A percentile compares a stretch with the other conserved stretches of the same genome.
phyloP scores from a whole-genome alignment of 2,113 vertebrate species.

The Alligator mississippiensis region DNA sequence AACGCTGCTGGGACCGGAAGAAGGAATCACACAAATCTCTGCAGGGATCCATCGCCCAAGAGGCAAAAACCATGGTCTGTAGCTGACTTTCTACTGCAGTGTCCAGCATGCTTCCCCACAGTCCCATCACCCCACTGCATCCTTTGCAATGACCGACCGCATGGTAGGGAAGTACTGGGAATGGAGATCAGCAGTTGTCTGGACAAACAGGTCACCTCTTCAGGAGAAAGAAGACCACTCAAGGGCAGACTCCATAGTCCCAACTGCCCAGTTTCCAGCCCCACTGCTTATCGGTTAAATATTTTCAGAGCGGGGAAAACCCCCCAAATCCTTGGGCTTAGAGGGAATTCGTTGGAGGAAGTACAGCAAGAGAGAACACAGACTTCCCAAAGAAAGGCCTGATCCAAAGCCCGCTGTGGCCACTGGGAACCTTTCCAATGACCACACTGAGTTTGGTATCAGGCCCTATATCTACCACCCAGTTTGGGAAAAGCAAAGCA shows the following conservation, averaged over 20 bases:
- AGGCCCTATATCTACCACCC: accelerated
- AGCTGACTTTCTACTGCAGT: background rate
- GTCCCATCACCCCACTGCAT: accelerated
- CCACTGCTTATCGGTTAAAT: background rate
- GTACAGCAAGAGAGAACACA: accelerated
- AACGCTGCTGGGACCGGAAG: background rate
- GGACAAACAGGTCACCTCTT: background rate
- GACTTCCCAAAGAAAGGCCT: background rate
- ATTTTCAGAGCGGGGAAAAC: background rate
- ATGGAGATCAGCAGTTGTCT: background rate
- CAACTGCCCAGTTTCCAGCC: background rate
- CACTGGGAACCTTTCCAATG: background rate
- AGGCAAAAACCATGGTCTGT: background rate
- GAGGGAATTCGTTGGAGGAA: background rate
- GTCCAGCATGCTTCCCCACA: background rate
- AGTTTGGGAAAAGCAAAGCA: background rate
- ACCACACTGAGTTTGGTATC: accelerated
- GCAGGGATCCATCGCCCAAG: accelerated
- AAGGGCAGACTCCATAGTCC: background rate
- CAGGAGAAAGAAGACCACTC: background rate
- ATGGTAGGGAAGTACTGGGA: accelerated
- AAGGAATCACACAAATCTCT: background rate
- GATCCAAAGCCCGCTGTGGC: background rate
- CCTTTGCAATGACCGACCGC: background rate
- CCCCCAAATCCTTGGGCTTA: background rate